Base-by-base conservation (phyloP, 2,113 vertebrate species). In the Ctenodactylus gundi region DNA sequence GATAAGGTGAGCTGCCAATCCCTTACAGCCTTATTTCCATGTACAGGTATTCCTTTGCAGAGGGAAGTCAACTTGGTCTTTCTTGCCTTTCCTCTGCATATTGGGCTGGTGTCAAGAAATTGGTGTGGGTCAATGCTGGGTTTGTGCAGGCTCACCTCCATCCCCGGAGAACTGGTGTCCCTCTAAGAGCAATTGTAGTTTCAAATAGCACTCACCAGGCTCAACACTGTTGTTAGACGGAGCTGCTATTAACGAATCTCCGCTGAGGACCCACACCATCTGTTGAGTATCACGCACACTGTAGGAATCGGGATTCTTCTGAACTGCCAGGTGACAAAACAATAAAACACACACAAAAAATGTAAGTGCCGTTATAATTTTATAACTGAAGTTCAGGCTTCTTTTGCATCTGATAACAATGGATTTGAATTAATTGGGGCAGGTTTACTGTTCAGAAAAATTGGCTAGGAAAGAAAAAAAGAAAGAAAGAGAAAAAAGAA, bases 191-290 rank as follows among this genome's bases (percentile, higher is more conserved):
- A 85, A 64, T 9, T 41, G 41, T 25, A 15, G 49, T 13, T 29
- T 77, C 36, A 2, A 34, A 34, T 81, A n/a, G 70, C 65, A 97
- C 95, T 96, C 29, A 97, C 96, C 92, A 77, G 95, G 82, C 6
- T 81, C 14, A 17, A 94, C 31, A 0, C 11, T 77, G 5, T 6
- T 55, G 39, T 10, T 87, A 31, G 44, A 60, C 81, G 94, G 94
- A 64, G 31, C 55, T 41, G 89, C 7, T 39, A 62, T 76, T 88
- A 97, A 77, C 7, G 77, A 21, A 21, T 90, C 76, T 85, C 36
- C 92, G 25, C 60, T 57, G 62, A 96, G 77, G 20, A 94, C n/a
- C 94, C 95, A 97, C 7, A 94, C 89, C 92, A 88, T 96, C n/a
- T 97, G 92, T 6, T 3, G 65, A 64, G 82, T 2, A 62, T 95